Evolutionary conservation across 2,888 invertebrate genomes (phyloP).

Genomic region (Aspidiotus rigidus): DNA sequence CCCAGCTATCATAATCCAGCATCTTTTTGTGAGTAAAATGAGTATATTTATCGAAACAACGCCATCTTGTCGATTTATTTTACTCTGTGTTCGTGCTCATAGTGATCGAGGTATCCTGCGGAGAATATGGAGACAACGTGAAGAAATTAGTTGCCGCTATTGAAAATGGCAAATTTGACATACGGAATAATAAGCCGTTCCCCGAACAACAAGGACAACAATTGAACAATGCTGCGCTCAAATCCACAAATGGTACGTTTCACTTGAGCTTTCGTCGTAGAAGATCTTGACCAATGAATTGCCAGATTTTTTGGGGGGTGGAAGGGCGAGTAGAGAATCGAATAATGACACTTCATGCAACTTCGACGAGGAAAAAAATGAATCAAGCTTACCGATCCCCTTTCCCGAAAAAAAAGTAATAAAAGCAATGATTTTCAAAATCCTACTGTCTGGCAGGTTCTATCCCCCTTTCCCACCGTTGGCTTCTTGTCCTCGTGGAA

Average conservation of each 20-base stretch:
- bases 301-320: too few species aligned
- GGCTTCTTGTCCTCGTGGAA: too few species aligned
- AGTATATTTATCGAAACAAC: neutral
- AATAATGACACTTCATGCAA: too few species aligned
- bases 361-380: too few species aligned
- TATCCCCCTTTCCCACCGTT: too few species aligned
- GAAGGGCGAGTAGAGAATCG: too few species aligned
- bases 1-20: constrained; percentile 96
- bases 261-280: neutral
- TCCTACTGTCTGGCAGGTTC: too few species aligned
- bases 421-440: too few species aligned
- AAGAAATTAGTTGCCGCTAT: constrained; percentile 75
- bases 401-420: too few species aligned
- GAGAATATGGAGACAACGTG: constrained; percentile 88
- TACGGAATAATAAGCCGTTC: constrained; percentile 62
- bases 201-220: constrained; percentile 49
- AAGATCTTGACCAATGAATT: too few species aligned
- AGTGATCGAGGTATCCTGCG: constrained; percentile 92
- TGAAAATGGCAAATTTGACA: constrained; percentile 71
- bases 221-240: constrained; percentile 45
- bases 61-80: neutral
- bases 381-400: too few species aligned
- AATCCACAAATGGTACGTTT: constrained; percentile 21
- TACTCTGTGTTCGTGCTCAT: neutral
- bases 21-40: constrained; percentile 59